Evolutionary conservation across 2,888 invertebrate species (phyloP), one percentile per base, ranked within the genome.

Genomic region (Acrocera orbiculus): DNA sequence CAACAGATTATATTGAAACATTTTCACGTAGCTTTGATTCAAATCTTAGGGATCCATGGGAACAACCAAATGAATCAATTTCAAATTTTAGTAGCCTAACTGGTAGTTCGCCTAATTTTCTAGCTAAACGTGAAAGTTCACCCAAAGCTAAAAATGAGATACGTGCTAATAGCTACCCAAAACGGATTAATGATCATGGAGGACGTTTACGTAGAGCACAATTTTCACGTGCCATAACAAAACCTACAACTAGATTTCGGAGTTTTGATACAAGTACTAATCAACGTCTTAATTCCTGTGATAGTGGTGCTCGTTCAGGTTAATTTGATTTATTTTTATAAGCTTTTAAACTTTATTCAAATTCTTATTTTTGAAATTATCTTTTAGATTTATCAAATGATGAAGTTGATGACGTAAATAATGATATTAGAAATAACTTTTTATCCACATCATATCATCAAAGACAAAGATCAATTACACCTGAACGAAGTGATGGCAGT

Each of bases 191-290:
- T 43, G 58, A 56, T 38, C 51, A 58, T 1, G 35, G 32, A 27
- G 53, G 65, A 1, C 62, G 67, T 14, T 63, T 61, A 8, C 57
- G 72, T 22, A 62, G 72, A 34, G 62, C 63, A 5, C 68, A 70
- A 43, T 73, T 73, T 43, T 60, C 62, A n/a, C 64, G 66, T 16
- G 25, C 37, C 8, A 30, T 34, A 25, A 27, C 34, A 10, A 35
- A 30, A 15, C 11, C 67, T 1, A 66, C 67, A 20, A 66, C 72
- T 51, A 70, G 73, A 5, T 74, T 74, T 47, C 57, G 73, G 28
- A 73, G 73, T 46, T 62, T 73, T 39, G 73, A 74, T 41, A 67
- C 70, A 42, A 64, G 50, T 25, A 47, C 52, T 45, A 65, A 44
- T 52, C 61, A 49, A 48, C 61, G 51, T 33, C 50, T 56, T 41